Base-by-base conservation (phyloP, 2,113 vertebrate species). In the Antigone vipio region DNA sequence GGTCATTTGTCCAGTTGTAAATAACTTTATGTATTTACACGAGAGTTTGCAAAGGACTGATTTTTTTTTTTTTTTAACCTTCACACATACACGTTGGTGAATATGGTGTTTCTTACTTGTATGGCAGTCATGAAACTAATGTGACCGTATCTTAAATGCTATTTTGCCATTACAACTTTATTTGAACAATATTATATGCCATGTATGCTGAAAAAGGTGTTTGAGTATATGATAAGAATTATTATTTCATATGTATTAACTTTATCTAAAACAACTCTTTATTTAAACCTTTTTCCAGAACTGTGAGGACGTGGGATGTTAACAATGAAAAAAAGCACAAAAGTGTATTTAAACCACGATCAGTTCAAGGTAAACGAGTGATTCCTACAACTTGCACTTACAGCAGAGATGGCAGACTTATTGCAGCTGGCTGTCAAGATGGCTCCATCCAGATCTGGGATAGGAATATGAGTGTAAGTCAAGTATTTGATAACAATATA, bases 361-460 rank as follows among this genome's bases (percentile, higher is more conserved):
- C 99, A 5, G 71, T 95, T 91, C 99, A 99, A 97, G 99, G 99
- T 23, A 99, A 99, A 97, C 98, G 98, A 24, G 99, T 99, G 62
- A 98, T 98, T 74, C 99, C 99, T 50, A 99, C 98, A 12, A 99
- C 99, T 22, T 99, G 99, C 94, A 98, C 98, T 0, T 99, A 99
- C 96, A 99, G 98, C 89, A 99, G 99, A 60, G 99, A 99, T 53
- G 99, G 99, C 62, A 99, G 98, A 94, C 98, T 99, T 27, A 98
- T 99, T 35, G 99, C 99, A 55, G 99, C 99, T 8, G 99, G 99
- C 87, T 99, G 99, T 96, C 99, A 99, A 96, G 99, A 99, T 72
- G 99, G 99, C 60, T 99, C 98, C 96, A 99, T 99, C 93, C 99
- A 99, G 98, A 99, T 99, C 96, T 99, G 99, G 99, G 99, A 99